Evolutionary conservation across 2,888 invertebrate species (phyloP), one percentile per base, ranked within the genome.

Genomic region (Melinaea menophilus): DNA sequence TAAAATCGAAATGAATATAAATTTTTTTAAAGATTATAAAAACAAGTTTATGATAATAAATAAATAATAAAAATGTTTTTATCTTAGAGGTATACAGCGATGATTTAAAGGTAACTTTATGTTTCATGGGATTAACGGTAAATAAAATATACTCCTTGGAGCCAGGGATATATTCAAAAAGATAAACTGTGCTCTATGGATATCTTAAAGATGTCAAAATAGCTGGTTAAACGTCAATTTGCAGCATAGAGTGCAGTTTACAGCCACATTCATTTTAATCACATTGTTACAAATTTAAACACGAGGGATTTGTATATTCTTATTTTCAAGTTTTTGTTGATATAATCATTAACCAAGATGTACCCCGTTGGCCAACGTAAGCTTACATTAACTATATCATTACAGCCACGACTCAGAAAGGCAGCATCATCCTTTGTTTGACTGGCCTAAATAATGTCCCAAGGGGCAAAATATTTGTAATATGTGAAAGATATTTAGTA

Each of bases 281-380:
- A 82, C 84, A 82, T 84, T 84, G 80, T 79, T 76, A 75, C 73
- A 78, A 78, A 76, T 79, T 79, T 71, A 75, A 77, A 69, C 77
- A 80, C 77, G 75, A 78, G 77, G 76, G 76, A 69, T 73, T 74
- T 72, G 70, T 74, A 72, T 70, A 78, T 75, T 78, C 76, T 74
- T 75, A 73, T 79, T 81, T 84, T 81, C 73, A 75, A 74, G 72
- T 77, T 81, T 81, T 79, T 75, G 78, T 83, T 82, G 73, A 75
- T 78, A 76, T 78, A 79, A 77, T 74, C 73, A 71, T 72, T 72
- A 71, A 74, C 71, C 78, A 86, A 79, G 72, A 88, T 88, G 88
- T 88, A 87, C 88, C 88, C 88, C 88, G 88, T 88, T 88, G 88
- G 88, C 79, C 88, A 88, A 83, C 84, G 88, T 88, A 82, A 82